These are phyloP conservation scores for Drosophila kepulauana DNA, from an alignment of 1,140 invertebrate genomes.

Conservation along the genomic window DNA sequence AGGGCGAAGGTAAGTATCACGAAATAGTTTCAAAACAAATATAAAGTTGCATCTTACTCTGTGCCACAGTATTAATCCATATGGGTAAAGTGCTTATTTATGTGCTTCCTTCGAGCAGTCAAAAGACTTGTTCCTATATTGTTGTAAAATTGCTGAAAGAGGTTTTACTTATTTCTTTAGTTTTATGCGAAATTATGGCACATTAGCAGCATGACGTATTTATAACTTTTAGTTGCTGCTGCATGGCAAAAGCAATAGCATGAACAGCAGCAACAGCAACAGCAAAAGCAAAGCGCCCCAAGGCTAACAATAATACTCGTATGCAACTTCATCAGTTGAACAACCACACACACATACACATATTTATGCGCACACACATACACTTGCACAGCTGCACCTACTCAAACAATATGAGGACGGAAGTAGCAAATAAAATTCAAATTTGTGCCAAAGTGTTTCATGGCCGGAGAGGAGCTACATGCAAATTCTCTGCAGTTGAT, in stretches of 20 bases:
- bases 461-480: constrained; percentile 46
- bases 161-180: constrained; percentile 29
- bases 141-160: constrained; percentile 13
- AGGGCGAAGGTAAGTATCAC: constrained; percentile 3
- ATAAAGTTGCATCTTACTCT: constrained; percentile 3
- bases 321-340: constrained; percentile 59
- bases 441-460: constrained; percentile 81
- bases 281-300: constrained; percentile 54
- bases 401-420: constrained; percentile 75
- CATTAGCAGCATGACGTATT: constrained; percentile 63
- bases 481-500: constrained; percentile 58
- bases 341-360: not conserved
- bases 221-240: constrained; percentile 62
- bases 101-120: constrained; percentile 26
- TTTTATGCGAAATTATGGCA: constrained; percentile 58
- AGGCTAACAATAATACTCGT: constrained; percentile 55
- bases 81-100: constrained; percentile 31
- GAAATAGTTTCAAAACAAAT: constrained; percentile 6
- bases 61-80: constrained; percentile 26
- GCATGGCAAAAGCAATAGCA: constrained; percentile 32
- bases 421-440: constrained; percentile 83
- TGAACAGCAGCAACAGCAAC: constrained; percentile 45
- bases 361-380: not conserved
- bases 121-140: constrained; percentile 23
- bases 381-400: constrained; percentile 28